These are phyloP conservation scores for Rynchops niger DNA, from an alignment of 2,113 vertebrate genomes.

Conservation along the genomic window DNA sequence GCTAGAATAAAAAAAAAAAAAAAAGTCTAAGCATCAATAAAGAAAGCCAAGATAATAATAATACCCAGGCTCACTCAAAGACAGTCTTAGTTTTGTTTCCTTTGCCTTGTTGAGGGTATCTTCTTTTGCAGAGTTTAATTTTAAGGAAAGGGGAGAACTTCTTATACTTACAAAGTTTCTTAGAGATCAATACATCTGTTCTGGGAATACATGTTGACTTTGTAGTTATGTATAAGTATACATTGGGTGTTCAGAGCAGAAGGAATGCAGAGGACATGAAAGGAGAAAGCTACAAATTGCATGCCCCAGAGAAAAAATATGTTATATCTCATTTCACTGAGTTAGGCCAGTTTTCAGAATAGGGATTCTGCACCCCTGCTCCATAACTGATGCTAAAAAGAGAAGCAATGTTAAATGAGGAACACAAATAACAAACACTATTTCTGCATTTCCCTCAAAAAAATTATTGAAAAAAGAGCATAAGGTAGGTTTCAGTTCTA, in stretches of 20 bases:
- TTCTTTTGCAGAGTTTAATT: background rate
- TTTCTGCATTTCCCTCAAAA: background rate
- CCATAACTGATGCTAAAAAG: background rate
- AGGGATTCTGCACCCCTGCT: rapidly evolving
- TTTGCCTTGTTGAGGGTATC: background rate
- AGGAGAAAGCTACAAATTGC: background rate
- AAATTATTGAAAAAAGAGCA: background rate
- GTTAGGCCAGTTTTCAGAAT: background rate
- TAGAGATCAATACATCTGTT: background rate
- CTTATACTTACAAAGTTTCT: background rate
- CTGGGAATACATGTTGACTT: background rate
- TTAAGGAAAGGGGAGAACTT: background rate
- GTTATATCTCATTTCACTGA: background rate
- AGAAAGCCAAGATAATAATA: background rate
- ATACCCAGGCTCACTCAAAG: background rate
- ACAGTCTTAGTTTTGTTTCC: background rate
- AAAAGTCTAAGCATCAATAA: background rate
- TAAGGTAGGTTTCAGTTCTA: background rate
- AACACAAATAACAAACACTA: background rate
- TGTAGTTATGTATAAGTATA: background rate
- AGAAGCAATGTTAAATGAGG: background rate
- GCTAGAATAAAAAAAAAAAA: background rate
- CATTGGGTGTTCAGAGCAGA: background rate
- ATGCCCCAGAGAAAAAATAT: background rate
- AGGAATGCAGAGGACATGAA: background rate